phyloP scores from a whole-genome alignment of 2,888 invertebrate species.

The Matsumyia berberina region DNA sequence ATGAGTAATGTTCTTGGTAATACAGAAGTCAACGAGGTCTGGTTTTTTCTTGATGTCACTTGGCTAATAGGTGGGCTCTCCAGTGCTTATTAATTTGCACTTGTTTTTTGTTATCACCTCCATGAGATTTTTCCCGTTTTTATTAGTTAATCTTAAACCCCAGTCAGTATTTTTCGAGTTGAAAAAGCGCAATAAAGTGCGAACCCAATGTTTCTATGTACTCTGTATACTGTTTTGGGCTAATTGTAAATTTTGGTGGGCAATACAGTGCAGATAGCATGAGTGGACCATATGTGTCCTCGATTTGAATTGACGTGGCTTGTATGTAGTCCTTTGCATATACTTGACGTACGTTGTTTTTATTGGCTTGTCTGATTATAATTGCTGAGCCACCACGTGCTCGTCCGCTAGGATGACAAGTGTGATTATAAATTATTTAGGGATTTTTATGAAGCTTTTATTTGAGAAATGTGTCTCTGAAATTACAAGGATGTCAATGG shows the following conservation, averaged over 20 bases:
- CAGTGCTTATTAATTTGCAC: slow-evolving; percentile 12
- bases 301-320: too few relatives aligned
- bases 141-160: too few relatives aligned
- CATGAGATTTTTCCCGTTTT: too few relatives aligned
- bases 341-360: neutral
- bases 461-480: slow-evolving; percentile 6
- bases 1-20: too few relatives aligned
- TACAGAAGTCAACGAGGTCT: too few relatives aligned
- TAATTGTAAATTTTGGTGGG: neutral
- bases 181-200: too few relatives aligned
- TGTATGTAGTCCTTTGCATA: neutral
- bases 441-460: slow-evolving; percentile 32
- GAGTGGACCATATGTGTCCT: too few relatives aligned
- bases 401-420: slow-evolving; percentile 19
- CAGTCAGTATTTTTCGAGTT: too few relatives aligned
- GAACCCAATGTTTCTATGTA: too few relatives aligned
- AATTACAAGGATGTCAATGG: slow-evolving; percentile 13
- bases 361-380: neutral
- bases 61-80: slow-evolving; percentile 10
- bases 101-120: slow-evolving; percentile 5
- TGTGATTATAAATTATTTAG: slow-evolving; percentile 11
- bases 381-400: slow-evolving; percentile 17
- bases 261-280: neutral
- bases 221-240: too few relatives aligned
- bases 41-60: slow-evolving; percentile 9